Percentiles rank a stretch among this genome's conserved stretches.
Conservation (phyloP, 2,113 vertebrate species). For the Anser cygnoides region DNA sequence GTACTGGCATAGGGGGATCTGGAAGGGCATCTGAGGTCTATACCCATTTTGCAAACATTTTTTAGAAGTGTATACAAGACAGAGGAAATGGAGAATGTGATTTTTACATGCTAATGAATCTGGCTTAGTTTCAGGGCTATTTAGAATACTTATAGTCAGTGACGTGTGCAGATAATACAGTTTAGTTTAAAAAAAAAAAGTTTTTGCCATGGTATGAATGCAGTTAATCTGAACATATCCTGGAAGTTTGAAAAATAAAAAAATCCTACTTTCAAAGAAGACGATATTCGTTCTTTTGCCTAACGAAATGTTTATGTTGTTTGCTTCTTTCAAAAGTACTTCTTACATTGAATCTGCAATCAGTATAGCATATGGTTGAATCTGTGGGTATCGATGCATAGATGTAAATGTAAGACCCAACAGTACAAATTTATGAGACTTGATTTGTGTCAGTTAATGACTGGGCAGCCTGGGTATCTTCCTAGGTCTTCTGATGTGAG, state of each 20-base stretch:
- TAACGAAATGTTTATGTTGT: neutral
- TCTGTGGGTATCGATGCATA: neutral
- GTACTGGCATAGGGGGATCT: neutral
- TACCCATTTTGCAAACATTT: neutral
- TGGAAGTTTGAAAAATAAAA: neutral
- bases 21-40: neutral
- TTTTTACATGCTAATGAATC: neutral
- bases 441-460: neutral
- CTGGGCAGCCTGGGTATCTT: neutral
- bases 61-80: neutral
- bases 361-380: neutral
- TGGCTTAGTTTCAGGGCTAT: neutral
- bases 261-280: neutral
- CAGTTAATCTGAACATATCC: neutral
- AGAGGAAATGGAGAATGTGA: neutral
- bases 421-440: neutral
- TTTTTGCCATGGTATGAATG: neutral
- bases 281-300: neutral
- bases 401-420: neutral
- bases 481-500: neutral
- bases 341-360: neutral
- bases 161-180: neutral
- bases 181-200: neutral
- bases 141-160: neutral
- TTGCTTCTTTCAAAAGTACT: neutral